Evolutionary conservation across 2,888 invertebrate genomes (phyloP), one percentile per base, ranked within the genome.

Genomic region (Anthophora plumipes): DNA sequence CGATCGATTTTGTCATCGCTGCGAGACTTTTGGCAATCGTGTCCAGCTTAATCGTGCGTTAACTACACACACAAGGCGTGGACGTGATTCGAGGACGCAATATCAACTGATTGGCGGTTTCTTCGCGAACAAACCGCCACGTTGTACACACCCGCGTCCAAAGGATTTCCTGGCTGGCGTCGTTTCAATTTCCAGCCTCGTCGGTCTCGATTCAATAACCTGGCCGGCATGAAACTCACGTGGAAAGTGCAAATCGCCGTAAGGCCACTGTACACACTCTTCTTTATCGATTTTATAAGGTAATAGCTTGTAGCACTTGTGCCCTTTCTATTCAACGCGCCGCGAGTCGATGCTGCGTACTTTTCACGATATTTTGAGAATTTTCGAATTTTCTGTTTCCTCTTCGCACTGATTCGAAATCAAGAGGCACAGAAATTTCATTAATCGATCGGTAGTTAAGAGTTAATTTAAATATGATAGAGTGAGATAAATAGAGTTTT

Each of bases 91-190:
- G 71, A 57, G 48, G 41, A 12, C 12, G 67, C 67, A 67, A 78
- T 78, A 68, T 64, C 72, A 50, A 60, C 41, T 25, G 70, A 37
- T 41, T 31, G 59, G 55, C 48, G 41, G 67, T 80, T 80, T 72
- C 80, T 78, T 68, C 63, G 41, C 55, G 55, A 71, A 43, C 50
- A 37, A 70, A n/a, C 52, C 31, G 50, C 43, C 22, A 39, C 52
- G 60, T 43, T 63, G 12, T 48, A 66, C 50, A 75, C 43, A 14
- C 37, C n/a, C 14, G 12, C 72, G 68, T 63, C 68, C 59, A 78
- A 80, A 80, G 80, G 80, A 78, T 72, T 78, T 78, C 80, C 67
- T 70, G 72, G 63, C 41, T 60, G 66, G 43, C 61, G 48, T 80
- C 68, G 43, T 63, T 66, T 78, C 80, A 80, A 78, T 80, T 78